A percentile compares a stretch with the other conserved stretches of the same genome.
Evolutionary conservation across 2,113 vertebrate species (phyloP).

Genomic region (Solea senegalensis): DNA sequence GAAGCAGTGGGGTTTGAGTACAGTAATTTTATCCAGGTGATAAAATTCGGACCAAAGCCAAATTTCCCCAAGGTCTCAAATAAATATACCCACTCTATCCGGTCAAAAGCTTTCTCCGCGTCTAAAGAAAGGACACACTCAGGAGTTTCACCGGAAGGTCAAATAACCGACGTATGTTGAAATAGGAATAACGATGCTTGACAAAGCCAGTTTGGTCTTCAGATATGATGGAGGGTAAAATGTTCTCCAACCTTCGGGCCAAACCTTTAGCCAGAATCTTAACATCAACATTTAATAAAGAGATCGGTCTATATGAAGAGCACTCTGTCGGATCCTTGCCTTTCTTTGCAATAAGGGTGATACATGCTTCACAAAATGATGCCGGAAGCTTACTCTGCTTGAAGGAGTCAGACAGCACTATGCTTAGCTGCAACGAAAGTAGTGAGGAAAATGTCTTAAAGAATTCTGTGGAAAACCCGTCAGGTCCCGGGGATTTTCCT

Average conservation of each 20-base stretch:
- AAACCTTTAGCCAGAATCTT: too few relatives aligned
- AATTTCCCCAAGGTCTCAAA: too few relatives aligned
- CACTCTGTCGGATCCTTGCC: neutral
- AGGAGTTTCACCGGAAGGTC: too few relatives aligned
- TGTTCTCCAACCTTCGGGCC: too few relatives aligned
- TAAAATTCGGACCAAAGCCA: neutral
- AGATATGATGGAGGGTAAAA: too few relatives aligned
- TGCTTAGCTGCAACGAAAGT: neutral
- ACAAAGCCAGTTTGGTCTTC: too few relatives aligned
- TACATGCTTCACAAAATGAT: neutral
- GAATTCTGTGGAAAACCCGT: neutral
- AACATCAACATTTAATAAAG: too few relatives aligned
- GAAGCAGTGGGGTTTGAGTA: neutral
- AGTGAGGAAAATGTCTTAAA: neutral
- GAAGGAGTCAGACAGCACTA: neutral
- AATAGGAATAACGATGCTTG: too few relatives aligned
- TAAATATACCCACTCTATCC: neutral
- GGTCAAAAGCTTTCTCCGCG: neutral
- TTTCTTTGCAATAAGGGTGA: conserved; percentile 6
- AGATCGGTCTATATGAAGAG: conserved; percentile 14
- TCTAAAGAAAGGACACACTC: too few relatives aligned
- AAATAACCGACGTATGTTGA: too few relatives aligned
- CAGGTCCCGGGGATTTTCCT: neutral
- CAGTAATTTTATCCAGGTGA: neutral
- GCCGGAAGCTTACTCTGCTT: neutral